phyloP scores from a whole-genome alignment of 2,888 invertebrate genomes.

The Phorcus lineatus region DNA sequence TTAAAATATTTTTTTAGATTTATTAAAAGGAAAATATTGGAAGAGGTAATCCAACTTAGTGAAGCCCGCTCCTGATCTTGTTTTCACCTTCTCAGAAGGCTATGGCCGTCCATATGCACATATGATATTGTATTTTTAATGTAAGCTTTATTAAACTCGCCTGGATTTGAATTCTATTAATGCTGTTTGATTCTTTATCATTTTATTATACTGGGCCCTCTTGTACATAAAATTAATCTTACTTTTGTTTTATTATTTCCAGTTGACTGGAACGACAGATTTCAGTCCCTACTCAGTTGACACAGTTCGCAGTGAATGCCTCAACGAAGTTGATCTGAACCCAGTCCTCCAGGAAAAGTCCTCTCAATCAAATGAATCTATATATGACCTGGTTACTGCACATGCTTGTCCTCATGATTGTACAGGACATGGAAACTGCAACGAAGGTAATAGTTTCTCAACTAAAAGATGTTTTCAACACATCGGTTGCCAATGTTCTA shows the following conservation, averaged over 20 bases:
- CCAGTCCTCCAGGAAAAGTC: not conserved
- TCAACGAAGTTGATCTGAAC: not conserved
- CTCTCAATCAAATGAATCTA: not conserved
- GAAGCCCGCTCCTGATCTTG: too few species aligned
- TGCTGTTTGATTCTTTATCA: too few species aligned
- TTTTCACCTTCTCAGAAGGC: too few species aligned
- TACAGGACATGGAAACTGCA: not conserved
- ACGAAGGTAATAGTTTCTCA: not conserved
- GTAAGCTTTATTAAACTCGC: too few species aligned
- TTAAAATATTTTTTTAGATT: too few species aligned
- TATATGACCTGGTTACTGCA: not conserved
- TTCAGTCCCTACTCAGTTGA: not conserved
- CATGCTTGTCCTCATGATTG: not conserved
- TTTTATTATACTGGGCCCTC: not conserved
- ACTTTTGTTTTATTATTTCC: not conserved
- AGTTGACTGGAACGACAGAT: not conserved
- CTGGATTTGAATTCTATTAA: too few species aligned
- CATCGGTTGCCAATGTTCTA: too few species aligned
- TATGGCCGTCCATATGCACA: too few species aligned
- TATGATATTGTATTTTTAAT: too few species aligned
- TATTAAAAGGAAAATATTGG: too few species aligned
- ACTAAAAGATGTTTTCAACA: not conserved
- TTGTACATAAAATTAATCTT: not conserved
- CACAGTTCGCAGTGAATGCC: not conserved
- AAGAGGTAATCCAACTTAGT: too few species aligned